These are phyloP conservation scores for Phasia obesa DNA, from an alignment of 2,888 invertebrate species.

Conservation along the genomic window DNA sequence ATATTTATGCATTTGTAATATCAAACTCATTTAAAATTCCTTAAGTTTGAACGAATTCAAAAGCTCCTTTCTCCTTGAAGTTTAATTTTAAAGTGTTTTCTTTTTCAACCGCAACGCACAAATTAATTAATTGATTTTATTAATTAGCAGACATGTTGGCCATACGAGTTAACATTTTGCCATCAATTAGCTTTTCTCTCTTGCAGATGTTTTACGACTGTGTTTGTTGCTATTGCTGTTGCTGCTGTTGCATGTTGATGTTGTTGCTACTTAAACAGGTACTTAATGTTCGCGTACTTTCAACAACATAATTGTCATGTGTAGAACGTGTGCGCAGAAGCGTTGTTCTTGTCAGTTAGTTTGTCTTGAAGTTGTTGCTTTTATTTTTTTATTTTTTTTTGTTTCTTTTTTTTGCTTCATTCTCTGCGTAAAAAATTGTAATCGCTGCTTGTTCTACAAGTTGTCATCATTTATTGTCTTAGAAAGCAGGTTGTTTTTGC, in stretches of 20 bases:
- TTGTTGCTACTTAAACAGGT: slow-evolving; percentile 20
- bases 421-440: slow-evolving; percentile 51
- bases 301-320: slow-evolving; percentile 43
- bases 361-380: slow-evolving; percentile 13
- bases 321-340: slow-evolving; percentile 59
- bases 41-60: background rate
- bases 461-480: slow-evolving; percentile 59
- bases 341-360: slow-evolving; percentile 58
- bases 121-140: slow-evolving; percentile 67
- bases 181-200: slow-evolving; percentile 49
- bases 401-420: background rate
- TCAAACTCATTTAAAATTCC: too few relatives aligned
- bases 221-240: background rate
- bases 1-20: too few relatives aligned
- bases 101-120: slow-evolving; percentile 35
- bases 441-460: slow-evolving; percentile 56
- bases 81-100: background rate
- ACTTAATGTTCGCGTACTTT: slow-evolving; percentile 35
- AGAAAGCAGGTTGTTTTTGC: slow-evolving; percentile 45
- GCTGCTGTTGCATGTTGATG: slow-evolving; percentile 18
- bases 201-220: slow-evolving; percentile 50
- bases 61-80: background rate
- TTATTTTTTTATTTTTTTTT: background rate
- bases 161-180: slow-evolving; percentile 44
- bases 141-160: slow-evolving; percentile 65